These are phyloP conservation scores for Anomalospiza imberbis DNA, from an alignment of 2,797 vertebrate species.

Conservation along the genomic window DNA sequence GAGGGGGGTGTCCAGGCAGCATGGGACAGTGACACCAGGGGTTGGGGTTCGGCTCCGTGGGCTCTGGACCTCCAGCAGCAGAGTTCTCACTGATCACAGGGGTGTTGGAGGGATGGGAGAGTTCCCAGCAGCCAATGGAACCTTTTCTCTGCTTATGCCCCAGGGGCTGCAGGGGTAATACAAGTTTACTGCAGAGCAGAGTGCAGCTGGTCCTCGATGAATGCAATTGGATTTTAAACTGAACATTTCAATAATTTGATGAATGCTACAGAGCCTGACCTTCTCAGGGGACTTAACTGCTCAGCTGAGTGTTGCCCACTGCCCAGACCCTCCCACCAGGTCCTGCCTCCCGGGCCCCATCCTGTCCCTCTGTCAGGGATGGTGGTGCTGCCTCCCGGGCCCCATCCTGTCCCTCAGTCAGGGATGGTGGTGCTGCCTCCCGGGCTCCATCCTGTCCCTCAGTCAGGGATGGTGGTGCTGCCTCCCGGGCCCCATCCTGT, in stretches of 20 bases:
- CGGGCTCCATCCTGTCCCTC: no score
- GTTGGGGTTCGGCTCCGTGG: fast-evolving
- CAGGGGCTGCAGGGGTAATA: not conserved
- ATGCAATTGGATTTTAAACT: not conserved
- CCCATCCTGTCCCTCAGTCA: no score
- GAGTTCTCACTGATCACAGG: not conserved
- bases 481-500: not conserved
- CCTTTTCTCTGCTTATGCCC: not conserved
- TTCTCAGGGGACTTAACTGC: not conserved
- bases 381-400: no score
- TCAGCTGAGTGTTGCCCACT: fast-evolving
- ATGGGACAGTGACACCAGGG: fast-evolving
- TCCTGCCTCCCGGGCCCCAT: fast-evolving
- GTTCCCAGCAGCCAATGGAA: not conserved
- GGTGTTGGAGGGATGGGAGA: not conserved
- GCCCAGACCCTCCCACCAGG: not conserved
- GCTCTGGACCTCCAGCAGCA: not conserved
- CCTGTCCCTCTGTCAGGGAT: no score
- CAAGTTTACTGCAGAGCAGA: not conserved
- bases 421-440: not conserved
- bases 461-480: no score
- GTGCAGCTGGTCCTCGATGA: not conserved
- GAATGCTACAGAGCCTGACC: not conserved
- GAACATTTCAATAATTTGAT: not conserved
- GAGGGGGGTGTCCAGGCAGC: fast-evolving